Evolutionary conservation across 2,888 invertebrate genomes (phyloP).

Genomic region (Leptothorax acervorum): DNA sequence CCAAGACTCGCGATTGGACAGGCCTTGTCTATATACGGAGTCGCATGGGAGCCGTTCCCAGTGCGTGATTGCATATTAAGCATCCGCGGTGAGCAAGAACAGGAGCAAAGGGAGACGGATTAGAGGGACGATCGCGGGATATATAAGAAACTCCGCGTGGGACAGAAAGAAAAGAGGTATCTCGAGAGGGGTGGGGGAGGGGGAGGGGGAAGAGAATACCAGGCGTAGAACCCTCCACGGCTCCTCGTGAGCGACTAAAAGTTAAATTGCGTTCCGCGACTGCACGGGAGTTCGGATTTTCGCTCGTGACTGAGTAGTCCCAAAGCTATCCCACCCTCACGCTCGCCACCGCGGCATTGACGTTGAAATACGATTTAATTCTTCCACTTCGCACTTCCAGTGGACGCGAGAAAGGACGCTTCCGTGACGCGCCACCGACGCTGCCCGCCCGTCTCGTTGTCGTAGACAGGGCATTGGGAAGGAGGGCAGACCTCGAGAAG

Average conservation of each 20-base stretch:
- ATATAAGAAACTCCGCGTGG: conserved; percentile 24
- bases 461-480: neutral
- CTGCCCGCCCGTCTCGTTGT: conserved; percentile 45
- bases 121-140: conserved; percentile 25
- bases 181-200: conserved; percentile 31
- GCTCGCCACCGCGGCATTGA: conserved; percentile 77
- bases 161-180: conserved; percentile 55
- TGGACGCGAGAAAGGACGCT: conserved; percentile 66
- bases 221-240: conserved; percentile 59
- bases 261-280: conserved; percentile 83
- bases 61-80: conserved; percentile 81
- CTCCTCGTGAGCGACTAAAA: conserved; percentile 81
- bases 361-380: conserved; percentile 84
- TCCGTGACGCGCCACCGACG: conserved; percentile 66
- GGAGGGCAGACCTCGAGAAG: conserved; percentile 15
- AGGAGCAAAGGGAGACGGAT: conserved; percentile 58
- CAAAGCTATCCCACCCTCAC: conserved; percentile 76
- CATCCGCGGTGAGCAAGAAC: conserved; percentile 61
- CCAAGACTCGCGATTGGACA: conserved; percentile 49
- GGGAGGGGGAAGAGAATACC: conserved; percentile 16
- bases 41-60: conserved; percentile 74
- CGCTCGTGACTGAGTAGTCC: conserved; percentile 82
- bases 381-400: conserved; percentile 79
- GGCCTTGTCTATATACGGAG: conserved; percentile 52
- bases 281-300: conserved; percentile 80